These are phyloP conservation scores for Ylistrum balloti DNA, from an alignment of 1,140 invertebrate genomes.

Conservation along the genomic window DNA sequence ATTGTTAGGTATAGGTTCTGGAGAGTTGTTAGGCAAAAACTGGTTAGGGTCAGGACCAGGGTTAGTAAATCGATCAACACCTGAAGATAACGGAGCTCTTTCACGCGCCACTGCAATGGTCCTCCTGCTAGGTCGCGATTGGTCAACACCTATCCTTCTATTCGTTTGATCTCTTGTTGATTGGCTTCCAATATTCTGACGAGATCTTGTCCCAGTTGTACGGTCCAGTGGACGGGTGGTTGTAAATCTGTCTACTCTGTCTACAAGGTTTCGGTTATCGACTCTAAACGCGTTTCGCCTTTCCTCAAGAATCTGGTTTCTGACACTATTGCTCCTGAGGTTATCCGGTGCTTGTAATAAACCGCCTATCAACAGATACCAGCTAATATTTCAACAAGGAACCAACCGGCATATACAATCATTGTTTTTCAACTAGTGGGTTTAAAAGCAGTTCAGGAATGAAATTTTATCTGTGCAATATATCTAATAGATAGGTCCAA, in stretches of 20 bases:
- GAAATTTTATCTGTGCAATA: too few species aligned
- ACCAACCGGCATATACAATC: too few species aligned
- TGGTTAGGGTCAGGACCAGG: neutral
- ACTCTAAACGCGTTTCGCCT: neutral
- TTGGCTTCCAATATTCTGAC: neutral
- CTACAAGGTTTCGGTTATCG: neutral
- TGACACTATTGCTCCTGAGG: neutral
- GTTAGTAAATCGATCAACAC: constrained; percentile 34
- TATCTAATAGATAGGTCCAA: too few species aligned
- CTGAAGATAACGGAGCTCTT: neutral
- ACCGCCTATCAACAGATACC: neutral
- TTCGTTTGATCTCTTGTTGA: neutral
- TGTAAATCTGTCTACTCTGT: neutral
- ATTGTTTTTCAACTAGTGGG: too few species aligned
- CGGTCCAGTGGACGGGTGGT: neutral
- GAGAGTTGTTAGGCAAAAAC: neutral
- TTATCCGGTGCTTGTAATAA: neutral
- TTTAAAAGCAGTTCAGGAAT: too few species aligned
- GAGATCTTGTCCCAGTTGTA: neutral
- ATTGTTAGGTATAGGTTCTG: neutral
- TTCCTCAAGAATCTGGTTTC: constrained; percentile 6
- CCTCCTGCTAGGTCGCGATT: neutral
- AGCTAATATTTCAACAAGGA: too few species aligned
- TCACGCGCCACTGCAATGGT: neutral
- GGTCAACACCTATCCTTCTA: neutral